Percentiles rank a stretch among this genome's conserved stretches.
These are phyloP conservation scores for Euura saliciscinereae DNA, from an alignment of 1,140 invertebrate species.

Conservation along the genomic window DNA sequence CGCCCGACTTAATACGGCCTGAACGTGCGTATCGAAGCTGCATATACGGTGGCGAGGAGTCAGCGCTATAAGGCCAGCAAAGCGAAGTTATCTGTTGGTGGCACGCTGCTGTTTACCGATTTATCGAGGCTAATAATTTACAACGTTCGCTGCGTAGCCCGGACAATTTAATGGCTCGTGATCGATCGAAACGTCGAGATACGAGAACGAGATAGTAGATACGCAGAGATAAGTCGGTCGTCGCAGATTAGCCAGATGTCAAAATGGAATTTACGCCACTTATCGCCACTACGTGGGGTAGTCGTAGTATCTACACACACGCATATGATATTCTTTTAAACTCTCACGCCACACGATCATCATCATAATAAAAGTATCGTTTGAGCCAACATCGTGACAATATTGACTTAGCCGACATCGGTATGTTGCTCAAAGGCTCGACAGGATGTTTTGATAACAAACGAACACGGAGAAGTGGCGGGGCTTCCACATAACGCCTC, in stretches of 20 bases:
- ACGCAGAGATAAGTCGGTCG: constrained; percentile 20
- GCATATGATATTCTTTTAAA: too few species aligned
- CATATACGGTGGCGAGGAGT: too few species aligned
- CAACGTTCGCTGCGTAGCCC: constrained; percentile 14
- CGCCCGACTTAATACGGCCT: too few species aligned
- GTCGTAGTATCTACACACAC: too few species aligned
- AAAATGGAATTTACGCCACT: constrained; percentile 26
- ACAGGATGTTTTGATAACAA: constrained; percentile 5
- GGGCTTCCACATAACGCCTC: not conserved
- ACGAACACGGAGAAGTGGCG: not conserved
- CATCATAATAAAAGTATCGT: too few species aligned
- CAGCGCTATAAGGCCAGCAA: too few species aligned
- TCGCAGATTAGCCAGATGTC: constrained; percentile 29
- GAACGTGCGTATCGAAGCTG: too few species aligned
- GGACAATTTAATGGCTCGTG: constrained; percentile 34
- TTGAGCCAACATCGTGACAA: not conserved
- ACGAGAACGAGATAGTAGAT: constrained; percentile 28
- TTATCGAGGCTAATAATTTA: constrained; percentile 40
- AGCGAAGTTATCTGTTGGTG: not conserved
- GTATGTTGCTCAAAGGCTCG: constrained; percentile 2
- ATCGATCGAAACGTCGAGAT: constrained; percentile 30
- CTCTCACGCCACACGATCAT: too few species aligned
- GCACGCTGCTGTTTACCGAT: constrained; percentile 28
- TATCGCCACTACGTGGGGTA: constrained; percentile 12
- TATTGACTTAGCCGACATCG: constrained; percentile 2